These are phyloP conservation scores for Emberiza fucata DNA, from an alignment of 2,113 vertebrate species.

Conservation along the genomic window DNA sequence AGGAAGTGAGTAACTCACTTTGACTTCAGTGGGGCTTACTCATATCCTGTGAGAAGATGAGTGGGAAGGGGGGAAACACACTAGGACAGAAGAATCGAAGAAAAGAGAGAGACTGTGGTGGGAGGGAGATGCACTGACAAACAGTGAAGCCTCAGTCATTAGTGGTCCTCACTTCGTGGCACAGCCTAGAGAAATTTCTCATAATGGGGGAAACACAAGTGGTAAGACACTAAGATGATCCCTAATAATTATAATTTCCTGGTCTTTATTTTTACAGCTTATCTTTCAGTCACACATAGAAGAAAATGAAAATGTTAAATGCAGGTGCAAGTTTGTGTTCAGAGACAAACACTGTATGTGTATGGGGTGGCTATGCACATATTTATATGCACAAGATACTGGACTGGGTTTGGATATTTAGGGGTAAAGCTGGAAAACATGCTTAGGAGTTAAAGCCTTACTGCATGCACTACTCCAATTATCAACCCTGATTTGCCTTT, in stretches of 20 bases:
- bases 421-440: not conserved
- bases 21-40: conserved; percentile 37
- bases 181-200: not conserved
- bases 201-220: not conserved
- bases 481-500: not conserved
- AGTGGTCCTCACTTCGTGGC: not conserved
- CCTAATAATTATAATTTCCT: not conserved
- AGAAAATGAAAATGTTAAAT: not conserved
- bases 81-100: not conserved
- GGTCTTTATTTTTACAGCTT: not conserved
- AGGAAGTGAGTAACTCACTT: conserved; percentile 50
- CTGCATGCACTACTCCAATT: not conserved
- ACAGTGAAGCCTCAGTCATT: not conserved
- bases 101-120: not conserved
- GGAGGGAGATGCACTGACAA: not conserved
- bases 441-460: not conserved
- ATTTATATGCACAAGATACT: not conserved
- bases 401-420: not conserved
- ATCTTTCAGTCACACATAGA: not conserved
- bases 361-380: not conserved
- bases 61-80: not conserved
- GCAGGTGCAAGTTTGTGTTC: not conserved
- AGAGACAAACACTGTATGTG: not conserved
- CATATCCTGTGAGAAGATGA: conserved; percentile 49
- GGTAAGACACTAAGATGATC: not conserved